Evolutionary conservation across 64 coral and sea anemone genomes (phyloP), one percentile per base, ranked within the genome.

Genomic region (Trachythela sp.): DNA sequence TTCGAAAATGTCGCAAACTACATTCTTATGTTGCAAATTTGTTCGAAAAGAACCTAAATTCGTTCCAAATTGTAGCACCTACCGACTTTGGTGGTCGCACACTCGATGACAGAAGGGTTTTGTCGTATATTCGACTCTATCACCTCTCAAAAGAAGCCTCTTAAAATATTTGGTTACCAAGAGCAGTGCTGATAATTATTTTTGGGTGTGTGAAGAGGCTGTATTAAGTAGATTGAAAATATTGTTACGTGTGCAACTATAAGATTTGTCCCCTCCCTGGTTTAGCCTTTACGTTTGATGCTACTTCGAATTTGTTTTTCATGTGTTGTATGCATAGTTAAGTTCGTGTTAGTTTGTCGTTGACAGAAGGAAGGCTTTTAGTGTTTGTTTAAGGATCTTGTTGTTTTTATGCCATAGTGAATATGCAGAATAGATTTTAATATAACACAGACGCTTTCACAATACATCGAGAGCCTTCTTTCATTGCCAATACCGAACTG

Each of bases 81-180:
- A 29, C 33, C 75, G 30, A 80, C 75, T 39, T 37, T 39, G 31
- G 31, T 80, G 33, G 13, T 39, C 33, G 34, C 75, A 18, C 15
- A 80, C 15, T 80, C 34, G 75, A 64, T 80, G 37, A 80, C 75
- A 80, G 31, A 37, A 37, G 30, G 13, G 37, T 80, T 80, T 39
- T 80, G 68, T 80, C 75, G 75, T 80, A 80, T 35, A 35, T 80
- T 37, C 75, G 75, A 45, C 31, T 34, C 35, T 80, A 80, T 80
- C 75, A 80, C 27, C 75, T 80, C 37, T 80, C 37, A 80, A 80
- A 80, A 80, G 33, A 39, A 17, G 75, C 31, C 75, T 37, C 75
- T 39, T 30, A 35, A 80, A 80, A 35, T 37, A 39, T 80, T 80
- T 80, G 75, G 75, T 80, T 80, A 80, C 75, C 75, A 35, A 37